A percentile compares a stretch with the other conserved stretches of the same genome.
Evolutionary conservation across 2,888 invertebrate species (phyloP).

Genomic region (Rhagonycha fulva): DNA sequence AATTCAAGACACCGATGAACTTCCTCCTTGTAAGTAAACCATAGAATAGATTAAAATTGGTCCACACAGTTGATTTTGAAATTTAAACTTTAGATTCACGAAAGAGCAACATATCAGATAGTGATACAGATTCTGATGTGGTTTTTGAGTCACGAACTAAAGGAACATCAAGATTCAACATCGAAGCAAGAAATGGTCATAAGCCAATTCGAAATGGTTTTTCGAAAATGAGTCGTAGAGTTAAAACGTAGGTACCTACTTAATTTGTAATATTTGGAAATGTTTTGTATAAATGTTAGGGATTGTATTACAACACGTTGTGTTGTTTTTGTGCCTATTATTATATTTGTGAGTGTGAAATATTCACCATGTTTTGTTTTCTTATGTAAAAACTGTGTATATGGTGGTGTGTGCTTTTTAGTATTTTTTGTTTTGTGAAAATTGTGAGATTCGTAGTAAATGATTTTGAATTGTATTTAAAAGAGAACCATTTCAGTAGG

Average conservation of each 20-base stretch:
- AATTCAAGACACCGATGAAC: conserved; percentile 73
- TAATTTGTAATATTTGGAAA: background rate
- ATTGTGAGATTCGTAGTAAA: background rate
- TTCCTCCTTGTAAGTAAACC: conserved; percentile 60
- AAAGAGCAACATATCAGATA: conserved; percentile 71
- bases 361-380: background rate
- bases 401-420: conserved; percentile 12
- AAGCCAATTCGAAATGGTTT: conserved; percentile 62
- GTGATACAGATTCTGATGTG: conserved; percentile 85
- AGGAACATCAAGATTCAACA: conserved; percentile 55
- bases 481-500: conserved; percentile 6
- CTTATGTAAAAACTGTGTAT: conserved; percentile 21
- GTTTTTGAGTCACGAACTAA: conserved; percentile 77
- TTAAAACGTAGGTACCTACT: conserved; percentile 58
- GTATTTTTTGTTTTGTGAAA: conserved; percentile 8
- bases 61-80: background rate
- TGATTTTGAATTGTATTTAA: background rate
- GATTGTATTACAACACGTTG: conserved; percentile 4
- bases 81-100: conserved; percentile 59
- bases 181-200: conserved; percentile 62
- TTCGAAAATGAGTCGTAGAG: conserved; percentile 56
- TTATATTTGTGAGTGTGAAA: background rate
- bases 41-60: background rate
- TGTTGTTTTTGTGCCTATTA: conserved; percentile 22
- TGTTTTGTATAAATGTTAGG: conserved; percentile 7